Conservation (phyloP, 1,140 invertebrate genomes). For the Delia radicum region DNA sequence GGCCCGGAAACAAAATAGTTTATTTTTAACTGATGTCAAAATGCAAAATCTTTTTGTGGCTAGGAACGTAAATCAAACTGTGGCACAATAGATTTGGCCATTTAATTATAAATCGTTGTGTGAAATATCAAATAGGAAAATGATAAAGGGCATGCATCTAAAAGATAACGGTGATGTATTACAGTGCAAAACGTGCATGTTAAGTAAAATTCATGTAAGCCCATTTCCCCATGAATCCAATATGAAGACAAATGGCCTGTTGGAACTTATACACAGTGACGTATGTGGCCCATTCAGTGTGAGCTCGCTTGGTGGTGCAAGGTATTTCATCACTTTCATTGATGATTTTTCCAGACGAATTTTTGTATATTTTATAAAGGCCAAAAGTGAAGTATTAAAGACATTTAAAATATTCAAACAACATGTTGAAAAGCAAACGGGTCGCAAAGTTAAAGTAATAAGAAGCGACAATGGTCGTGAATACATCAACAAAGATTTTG, state of each 20-base stretch:
- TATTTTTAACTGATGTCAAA: neutral
- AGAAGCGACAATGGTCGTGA: conserved; percentile 53
- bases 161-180: conserved; percentile 27
- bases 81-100: conserved; percentile 41
- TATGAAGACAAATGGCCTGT: neutral
- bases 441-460: conserved; percentile 39
- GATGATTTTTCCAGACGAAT: conserved; percentile 55
- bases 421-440: conserved; percentile 16
- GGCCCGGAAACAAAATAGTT: neutral
- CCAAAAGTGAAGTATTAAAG: conserved; percentile 48
- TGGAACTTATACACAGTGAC: conserved; percentile 56
- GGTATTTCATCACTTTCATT: conserved; percentile 54
- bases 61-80: neutral
- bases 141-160: conserved; percentile 31
- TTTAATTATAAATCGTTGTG: conserved; percentile 36
- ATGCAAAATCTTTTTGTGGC: neutral
- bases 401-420: conserved; percentile 26
- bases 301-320: conserved; percentile 41
- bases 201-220: conserved; percentile 36
- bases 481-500: conserved; percentile 33
- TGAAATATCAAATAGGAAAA: conserved; percentile 32
- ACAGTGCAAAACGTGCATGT: conserved; percentile 33
- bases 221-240: conserved; percentile 31
- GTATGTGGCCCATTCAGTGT: conserved; percentile 48
- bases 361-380: conserved; percentile 53